Evolutionary conservation across 2,797 vertebrate genomes (phyloP).

Genomic region (Sylvilagus floridanus): DNA sequence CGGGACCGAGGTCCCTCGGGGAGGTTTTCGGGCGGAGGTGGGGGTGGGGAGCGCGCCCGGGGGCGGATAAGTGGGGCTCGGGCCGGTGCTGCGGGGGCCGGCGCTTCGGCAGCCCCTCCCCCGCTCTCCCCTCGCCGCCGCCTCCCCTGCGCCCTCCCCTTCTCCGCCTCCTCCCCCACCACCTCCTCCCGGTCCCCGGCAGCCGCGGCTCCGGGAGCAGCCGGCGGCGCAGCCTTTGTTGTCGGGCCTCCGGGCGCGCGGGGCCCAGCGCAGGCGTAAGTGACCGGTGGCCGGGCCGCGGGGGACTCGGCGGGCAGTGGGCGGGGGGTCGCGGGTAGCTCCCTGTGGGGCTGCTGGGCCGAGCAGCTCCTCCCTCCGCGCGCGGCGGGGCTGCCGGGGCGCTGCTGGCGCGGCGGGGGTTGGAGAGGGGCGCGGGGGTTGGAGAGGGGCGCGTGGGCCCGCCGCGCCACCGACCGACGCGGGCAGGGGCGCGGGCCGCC

Average conservation of each 20-base stretch:
- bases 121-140: not conserved
- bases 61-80: not conserved
- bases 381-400: not conserved
- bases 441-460: not conserved
- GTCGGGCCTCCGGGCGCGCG: conserved; percentile 16
- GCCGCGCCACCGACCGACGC: not conserved
- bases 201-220: conserved; percentile 49
- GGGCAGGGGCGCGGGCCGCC: not conserved
- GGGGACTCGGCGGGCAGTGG: conserved; percentile 25
- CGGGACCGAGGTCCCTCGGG: not conserved
- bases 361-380: accelerated
- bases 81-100: not conserved
- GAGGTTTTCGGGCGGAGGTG: not conserved
- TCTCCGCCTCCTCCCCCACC: not conserved
- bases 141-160: not conserved
- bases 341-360: not conserved
- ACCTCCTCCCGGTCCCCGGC: conserved; percentile 16
- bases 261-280: conserved; percentile 75
- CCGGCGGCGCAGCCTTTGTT: conserved; percentile 72
- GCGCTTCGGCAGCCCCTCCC: conserved; percentile 13
- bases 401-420: not conserved
- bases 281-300: conserved; percentile 36
- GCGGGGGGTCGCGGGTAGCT: not conserved
- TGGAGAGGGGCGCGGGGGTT: no score
- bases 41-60: not conserved